Evolutionary conservation across 2,797 vertebrate species (phyloP), one percentile per base, ranked within the genome.

Genomic region (Thamnophis elegans): DNA sequence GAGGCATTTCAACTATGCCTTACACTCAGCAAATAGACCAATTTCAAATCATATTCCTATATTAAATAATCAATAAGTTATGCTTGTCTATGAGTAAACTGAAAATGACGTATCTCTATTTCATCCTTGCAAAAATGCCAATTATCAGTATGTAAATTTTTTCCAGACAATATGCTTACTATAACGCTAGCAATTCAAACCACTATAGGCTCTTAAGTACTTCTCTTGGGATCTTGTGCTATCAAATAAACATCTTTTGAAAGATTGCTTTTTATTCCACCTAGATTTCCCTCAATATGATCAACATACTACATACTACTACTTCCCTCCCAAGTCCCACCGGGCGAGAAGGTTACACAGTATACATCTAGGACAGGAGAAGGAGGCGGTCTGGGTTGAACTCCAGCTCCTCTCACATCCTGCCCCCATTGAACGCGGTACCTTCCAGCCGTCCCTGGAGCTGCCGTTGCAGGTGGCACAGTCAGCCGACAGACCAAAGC

Each of bases 111-210:
- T 87, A 58, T 87, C 4, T 65, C 68, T 56, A 16, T 68, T 68
- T 18, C 65, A 36, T 32, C 65, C 65, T 32, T 68, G n/a, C 32
- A 68, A 68, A 73, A 73, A 36, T 73, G 65, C 14, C n/a, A 14
- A 36, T 36, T 73, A 73, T 73, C 13, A 73, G 65, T 73, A 18
- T 25, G 73, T 53, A 90, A 47, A n/a, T 85, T 51, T 91, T 42
- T 42, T 85, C 20, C 55, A 53, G 56, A 85, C 2, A n/a, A 22
- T 26, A 47, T 22, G 36, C 78, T 90, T 47, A 28, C 32, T 90
- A 55, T 65, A 42, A 89, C n/a, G 22, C 28, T 92, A 89, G 51
- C 89, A 87, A 88, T 65, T 90, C 54, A 90, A 92, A 68, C 89
- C 88, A 92, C 59, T 62, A 42, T 90, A 78, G 32, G 7, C 51